Conservation (phyloP, 2,113 vertebrate genomes). For the Myxocyprinus asiaticus region DNA sequence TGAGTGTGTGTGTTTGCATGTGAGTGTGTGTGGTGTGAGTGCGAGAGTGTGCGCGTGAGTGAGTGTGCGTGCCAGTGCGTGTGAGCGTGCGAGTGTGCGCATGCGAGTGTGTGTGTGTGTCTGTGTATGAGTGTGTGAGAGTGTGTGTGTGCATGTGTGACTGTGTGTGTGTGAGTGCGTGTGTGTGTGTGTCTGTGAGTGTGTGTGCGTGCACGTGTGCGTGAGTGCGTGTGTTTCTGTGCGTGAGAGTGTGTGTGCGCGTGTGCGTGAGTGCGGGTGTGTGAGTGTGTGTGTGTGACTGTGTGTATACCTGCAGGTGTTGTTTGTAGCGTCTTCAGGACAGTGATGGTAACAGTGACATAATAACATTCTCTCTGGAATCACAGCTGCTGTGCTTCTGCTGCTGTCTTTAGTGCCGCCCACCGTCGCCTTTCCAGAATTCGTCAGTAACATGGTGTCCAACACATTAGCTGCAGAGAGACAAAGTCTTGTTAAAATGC, state of each 20-base stretch:
- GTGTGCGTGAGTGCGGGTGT: neutral
- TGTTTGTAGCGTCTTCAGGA: slow-evolving; percentile 89
- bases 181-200: too few species aligned
- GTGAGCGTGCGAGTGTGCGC: too few species aligned
- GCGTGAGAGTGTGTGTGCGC: neutral
- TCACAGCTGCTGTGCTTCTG: slow-evolving; percentile 71
- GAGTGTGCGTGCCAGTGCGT: too few species aligned
- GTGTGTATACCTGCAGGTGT: slow-evolving; percentile 85
- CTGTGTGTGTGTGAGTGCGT: too few species aligned
- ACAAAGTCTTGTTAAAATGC: slow-evolving; percentile 71
- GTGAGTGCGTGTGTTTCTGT: too few species aligned
- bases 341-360: slow-evolving; percentile 95
- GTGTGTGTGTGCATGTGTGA: too few species aligned
- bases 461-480: slow-evolving; percentile 73
- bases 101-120: slow-evolving; percentile 13
- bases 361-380: slow-evolving; percentile 79
- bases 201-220: too few species aligned
- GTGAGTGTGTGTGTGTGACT: slow-evolving; percentile 31
- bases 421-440: slow-evolving; percentile 81
- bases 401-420: slow-evolving; percentile 78
- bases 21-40: too few species aligned
- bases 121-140: too few species aligned
- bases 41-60: too few species aligned
- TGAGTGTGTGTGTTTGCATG: too few species aligned
- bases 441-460: slow-evolving; percentile 85